A percentile compares a stretch with the other conserved stretches of the same genome.
Evolutionary conservation across 1,140 invertebrate genomes (phyloP).

Genomic region (Temnothorax nylanderi): DNA sequence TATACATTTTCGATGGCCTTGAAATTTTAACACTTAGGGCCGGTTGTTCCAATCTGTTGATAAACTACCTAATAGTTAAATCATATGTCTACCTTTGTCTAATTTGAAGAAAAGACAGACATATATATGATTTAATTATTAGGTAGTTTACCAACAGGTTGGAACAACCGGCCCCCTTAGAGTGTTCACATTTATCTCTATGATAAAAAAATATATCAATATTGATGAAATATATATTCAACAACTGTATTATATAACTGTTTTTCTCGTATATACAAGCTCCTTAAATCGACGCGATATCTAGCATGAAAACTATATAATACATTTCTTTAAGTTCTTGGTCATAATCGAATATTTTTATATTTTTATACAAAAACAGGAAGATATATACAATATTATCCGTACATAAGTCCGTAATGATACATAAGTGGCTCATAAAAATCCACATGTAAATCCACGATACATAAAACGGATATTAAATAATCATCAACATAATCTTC

Average conservation of each 20-base stretch:
- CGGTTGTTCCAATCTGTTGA: no score
- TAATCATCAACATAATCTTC: background rate
- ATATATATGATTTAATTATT: no score
- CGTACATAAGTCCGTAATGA: background rate
- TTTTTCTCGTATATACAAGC: background rate
- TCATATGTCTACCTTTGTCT: no score
- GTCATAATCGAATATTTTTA: background rate
- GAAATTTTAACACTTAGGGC: background rate
- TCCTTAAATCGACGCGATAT: background rate
- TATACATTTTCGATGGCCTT: background rate
- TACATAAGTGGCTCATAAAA: background rate
- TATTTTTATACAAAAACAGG: background rate
- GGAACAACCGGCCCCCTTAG: no score
- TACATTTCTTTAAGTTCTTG: background rate
- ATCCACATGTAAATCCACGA: background rate
- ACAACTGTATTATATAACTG: background rate
- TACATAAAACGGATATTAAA: background rate
- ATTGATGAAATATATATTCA: background rate
- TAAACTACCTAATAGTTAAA: no score
- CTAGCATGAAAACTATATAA: background rate
- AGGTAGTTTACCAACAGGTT: no score
- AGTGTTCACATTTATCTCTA: background rate
- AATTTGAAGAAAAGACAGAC: no score
- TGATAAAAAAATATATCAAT: slow-evolving; percentile 36
- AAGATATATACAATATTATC: background rate